Conservation (phyloP, 2,888 invertebrate genomes). For the Meta bourneti region DNA sequence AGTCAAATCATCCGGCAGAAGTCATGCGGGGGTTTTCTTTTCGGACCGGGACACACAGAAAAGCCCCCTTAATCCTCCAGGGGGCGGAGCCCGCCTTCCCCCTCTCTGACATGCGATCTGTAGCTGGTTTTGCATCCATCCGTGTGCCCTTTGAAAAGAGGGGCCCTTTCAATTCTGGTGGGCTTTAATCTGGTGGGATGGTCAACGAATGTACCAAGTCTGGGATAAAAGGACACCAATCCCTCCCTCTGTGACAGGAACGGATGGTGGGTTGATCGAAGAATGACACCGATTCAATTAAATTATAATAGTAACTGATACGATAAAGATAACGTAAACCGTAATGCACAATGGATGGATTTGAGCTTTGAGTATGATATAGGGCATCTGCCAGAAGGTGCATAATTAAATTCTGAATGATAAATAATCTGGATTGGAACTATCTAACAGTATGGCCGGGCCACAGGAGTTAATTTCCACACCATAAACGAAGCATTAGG, state of each 20-base stretch:
- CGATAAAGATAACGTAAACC: not conserved
- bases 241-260: not conserved
- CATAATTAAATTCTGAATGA: no score
- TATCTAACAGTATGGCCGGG: no score
- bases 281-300: conserved; percentile 23
- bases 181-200: conserved; percentile 41
- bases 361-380: not conserved
- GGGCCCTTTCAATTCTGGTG: conserved; percentile 34
- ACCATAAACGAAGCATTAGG: no score
- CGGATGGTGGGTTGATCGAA: not conserved
- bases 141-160: not conserved
- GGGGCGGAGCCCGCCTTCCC: conserved; percentile 39
- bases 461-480: no score
- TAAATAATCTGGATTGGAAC: no score
- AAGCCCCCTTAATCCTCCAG: conserved; percentile 42
- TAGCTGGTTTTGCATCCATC: not conserved
- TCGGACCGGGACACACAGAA: not conserved
- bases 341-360: not conserved
- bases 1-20: conserved; percentile 49
- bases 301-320: not conserved
- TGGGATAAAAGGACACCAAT: not conserved
- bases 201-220: not conserved
- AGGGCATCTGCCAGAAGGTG: no score
- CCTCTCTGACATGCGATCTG: conserved; percentile 45
- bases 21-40: conserved; percentile 7